Conservation (phyloP, 2,888 invertebrate genomes). For the Mythimna loreyi region DNA sequence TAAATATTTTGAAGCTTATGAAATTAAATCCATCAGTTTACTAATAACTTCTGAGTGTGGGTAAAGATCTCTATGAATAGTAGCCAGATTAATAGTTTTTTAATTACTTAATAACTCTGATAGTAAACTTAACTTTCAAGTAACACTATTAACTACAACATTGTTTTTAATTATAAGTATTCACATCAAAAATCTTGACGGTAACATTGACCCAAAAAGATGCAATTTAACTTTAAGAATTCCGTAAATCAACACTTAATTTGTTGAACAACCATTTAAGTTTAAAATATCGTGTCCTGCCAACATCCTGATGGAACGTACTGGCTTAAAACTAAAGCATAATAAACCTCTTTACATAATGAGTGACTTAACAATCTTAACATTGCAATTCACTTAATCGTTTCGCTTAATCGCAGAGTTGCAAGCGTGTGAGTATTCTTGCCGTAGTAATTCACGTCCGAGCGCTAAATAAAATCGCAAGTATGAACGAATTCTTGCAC, state of each 20-base stretch:
- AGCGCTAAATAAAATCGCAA: constrained; percentile 52
- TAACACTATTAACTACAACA: constrained; percentile 5
- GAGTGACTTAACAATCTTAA: constrained; percentile 56
- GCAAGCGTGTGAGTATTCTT: constrained; percentile 47
- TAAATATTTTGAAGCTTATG: neutral
- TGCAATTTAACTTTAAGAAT: neutral
- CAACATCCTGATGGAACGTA: constrained; percentile 20
- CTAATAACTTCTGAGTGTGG: neutral
- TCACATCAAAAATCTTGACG: constrained; percentile 34
- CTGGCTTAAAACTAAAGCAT: constrained; percentile 26
- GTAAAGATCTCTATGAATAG: constrained; percentile 16
- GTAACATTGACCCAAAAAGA: constrained; percentile 51
- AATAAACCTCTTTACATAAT: constrained; percentile 62
- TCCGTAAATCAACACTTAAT: constrained; percentile 25
- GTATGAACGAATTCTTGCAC: constrained; percentile 39
- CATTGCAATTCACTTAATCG: constrained; percentile 60
- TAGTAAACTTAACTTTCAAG: constrained; percentile 11
- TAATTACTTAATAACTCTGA: constrained; percentile 33
- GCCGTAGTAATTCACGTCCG: constrained; percentile 35
- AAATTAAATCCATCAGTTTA: constrained; percentile 2
- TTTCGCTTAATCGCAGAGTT: constrained; percentile 54
- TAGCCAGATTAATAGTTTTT: constrained; percentile 11
- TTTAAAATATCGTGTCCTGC: constrained; percentile 16
- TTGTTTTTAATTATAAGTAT: constrained; percentile 29
- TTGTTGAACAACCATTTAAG: neutral